A percentile compares a stretch with the other conserved stretches of the same genome.
phyloP scores from a whole-genome alignment of 1,140 invertebrate genomes.

The Drosophila tani region DNA sequence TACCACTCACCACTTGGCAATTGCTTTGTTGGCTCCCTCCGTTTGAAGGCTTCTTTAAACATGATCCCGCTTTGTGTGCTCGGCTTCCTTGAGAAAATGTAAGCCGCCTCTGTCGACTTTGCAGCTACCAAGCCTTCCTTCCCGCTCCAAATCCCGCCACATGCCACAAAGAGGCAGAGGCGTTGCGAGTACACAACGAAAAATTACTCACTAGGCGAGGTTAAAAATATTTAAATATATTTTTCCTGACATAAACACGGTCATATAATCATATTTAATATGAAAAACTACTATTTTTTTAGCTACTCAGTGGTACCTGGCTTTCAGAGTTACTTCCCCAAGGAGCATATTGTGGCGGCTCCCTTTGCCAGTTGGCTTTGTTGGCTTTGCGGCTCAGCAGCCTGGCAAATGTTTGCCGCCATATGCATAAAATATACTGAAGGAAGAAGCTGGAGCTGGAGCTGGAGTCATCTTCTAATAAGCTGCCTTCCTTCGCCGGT shows the following conservation, averaged over 20 bases:
- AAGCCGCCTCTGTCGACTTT: too few species aligned
- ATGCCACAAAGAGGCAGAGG: too few species aligned
- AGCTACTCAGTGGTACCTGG: too few species aligned
- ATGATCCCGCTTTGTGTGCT: neutral
- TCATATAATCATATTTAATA: neutral
- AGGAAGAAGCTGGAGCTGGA: neutral
- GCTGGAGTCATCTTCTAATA: slow-evolving; percentile 47
- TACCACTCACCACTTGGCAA: slow-evolving; percentile 33
- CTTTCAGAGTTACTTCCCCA: too few species aligned
- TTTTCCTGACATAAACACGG: neutral
- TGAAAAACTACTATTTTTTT: neutral
- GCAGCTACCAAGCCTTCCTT: too few species aligned
- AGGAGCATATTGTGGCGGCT: slow-evolving; percentile 9
- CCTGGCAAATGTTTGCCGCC: slow-evolving; percentile 48
- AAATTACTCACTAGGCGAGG: too few species aligned
- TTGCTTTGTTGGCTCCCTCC: slow-evolving; percentile 12
- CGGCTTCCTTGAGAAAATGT: too few species aligned
- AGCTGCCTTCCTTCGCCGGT: slow-evolving; percentile 37
- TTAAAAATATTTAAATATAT: too few species aligned
- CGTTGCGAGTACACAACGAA: too few species aligned
- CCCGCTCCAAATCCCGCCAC: too few species aligned
- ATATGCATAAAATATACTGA: slow-evolving; percentile 57
- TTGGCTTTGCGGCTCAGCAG: slow-evolving; percentile 41
- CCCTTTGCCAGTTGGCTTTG: slow-evolving; percentile 31
- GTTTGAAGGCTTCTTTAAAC: slow-evolving; percentile 20